Evolutionary conservation across 2,888 invertebrate species (phyloP).

Genomic region (Chymomyza fuscimana): DNA sequence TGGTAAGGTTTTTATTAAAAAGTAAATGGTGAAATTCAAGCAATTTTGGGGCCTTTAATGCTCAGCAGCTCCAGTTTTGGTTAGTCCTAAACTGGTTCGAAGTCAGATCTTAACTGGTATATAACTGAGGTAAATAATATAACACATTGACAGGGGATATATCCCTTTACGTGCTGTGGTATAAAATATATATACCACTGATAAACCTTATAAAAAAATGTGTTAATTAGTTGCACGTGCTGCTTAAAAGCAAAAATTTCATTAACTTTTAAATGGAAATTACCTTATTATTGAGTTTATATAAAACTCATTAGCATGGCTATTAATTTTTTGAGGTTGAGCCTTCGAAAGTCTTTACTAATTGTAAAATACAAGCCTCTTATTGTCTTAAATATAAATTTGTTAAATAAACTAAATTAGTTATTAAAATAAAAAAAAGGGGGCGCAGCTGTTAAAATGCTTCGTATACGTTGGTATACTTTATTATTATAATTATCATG

Average conservation of each 20-base stretch:
- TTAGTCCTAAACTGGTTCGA: not conserved
- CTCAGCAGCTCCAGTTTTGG: not conserved
- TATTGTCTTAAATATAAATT: constrained; percentile 25
- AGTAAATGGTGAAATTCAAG: no score
- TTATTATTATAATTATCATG: not conserved
- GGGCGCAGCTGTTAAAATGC: not conserved
- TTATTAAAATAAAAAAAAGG: constrained; percentile 10
- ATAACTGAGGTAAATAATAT: no score
- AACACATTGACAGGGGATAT: not conserved
- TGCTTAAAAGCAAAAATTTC: not conserved
- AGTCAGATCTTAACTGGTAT: not conserved
- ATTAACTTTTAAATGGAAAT: not conserved
- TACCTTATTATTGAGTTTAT: constrained; percentile 18
- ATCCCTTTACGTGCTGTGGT: no score
- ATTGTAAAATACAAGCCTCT: constrained; percentile 2
- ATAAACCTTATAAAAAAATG: not conserved
- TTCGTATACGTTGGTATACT: not conserved
- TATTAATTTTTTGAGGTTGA: constrained; percentile 33
- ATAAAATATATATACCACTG: not conserved
- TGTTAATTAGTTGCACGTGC: not conserved
- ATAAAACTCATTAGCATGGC: constrained; percentile 32
- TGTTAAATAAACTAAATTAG: constrained; percentile 38
- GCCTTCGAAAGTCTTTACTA: constrained; percentile 14
- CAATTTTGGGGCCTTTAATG: no score
- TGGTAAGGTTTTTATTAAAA: no score